A percentile compares a stretch with the other conserved stretches of the same genome.
Evolutionary conservation across 2,797 vertebrate genomes (phyloP).

Genomic region (Naso thynnoides): DNA sequence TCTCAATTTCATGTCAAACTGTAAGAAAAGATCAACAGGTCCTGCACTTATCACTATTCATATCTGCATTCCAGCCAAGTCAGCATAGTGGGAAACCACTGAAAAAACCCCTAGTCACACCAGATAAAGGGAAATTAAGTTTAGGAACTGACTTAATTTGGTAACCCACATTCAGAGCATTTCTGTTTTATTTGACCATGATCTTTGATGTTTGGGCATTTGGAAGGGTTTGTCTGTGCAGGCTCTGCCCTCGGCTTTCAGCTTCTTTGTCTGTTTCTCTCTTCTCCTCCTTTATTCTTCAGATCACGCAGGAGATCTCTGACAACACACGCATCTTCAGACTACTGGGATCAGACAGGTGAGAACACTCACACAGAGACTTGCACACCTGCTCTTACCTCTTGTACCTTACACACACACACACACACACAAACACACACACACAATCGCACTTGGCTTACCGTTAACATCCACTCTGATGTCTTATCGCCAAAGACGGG

Average conservation of each 20-base stretch:
- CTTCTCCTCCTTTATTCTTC: slow-evolving; percentile 7
- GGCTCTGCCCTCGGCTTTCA: not conserved
- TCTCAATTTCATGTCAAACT: too few species aligned
- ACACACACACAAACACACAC: not conserved
- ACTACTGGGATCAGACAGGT: slow-evolving; percentile 99
- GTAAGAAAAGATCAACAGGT: too few species aligned
- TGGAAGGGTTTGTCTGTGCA: not conserved
- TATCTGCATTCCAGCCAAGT: too few species aligned
- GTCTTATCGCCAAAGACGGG: slow-evolving; percentile 73
- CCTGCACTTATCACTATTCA: too few species aligned
- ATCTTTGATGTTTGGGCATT: not conserved
- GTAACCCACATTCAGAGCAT: not conserved
- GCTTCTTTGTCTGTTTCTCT: not conserved
- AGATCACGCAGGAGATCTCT: slow-evolving; percentile 99
- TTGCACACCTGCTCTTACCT: too few species aligned
- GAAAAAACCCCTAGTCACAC: too few species aligned
- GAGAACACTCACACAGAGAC: slow-evolving; percentile 43
- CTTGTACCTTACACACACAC: not conserved
- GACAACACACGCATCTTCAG: slow-evolving; percentile 98
- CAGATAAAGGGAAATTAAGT: too few species aligned
- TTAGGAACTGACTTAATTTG: too few species aligned
- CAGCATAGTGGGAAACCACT: too few species aligned
- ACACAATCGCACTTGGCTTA: slow-evolving; percentile 11
- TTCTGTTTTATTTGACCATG: not conserved
- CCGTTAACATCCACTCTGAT: slow-evolving; percentile 72